Conservation (phyloP, 2,113 vertebrate genomes). For the Anser cygnoides region DNA sequence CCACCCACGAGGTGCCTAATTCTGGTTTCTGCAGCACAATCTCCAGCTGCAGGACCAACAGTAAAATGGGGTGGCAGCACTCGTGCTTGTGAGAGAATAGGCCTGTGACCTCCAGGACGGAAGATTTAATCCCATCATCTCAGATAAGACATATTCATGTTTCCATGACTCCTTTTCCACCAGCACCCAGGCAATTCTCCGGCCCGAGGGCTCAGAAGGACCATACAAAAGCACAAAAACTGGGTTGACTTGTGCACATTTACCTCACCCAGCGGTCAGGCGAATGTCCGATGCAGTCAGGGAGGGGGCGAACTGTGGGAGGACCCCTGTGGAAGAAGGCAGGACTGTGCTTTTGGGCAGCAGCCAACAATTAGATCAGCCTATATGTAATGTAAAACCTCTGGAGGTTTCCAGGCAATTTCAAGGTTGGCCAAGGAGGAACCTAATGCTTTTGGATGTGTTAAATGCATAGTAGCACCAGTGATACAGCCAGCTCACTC, state of each 20-base stretch:
- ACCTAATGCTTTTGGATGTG: not conserved
- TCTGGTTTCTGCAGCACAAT: not conserved
- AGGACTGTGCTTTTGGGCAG: not conserved
- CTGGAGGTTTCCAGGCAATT: not conserved
- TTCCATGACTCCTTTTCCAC: not conserved
- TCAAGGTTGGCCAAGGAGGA: not conserved
- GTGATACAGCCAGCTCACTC: not conserved
- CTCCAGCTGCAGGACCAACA: not conserved
- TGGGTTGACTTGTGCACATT: not conserved
- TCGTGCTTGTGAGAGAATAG: rapidly evolving
- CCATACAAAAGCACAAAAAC: not conserved
- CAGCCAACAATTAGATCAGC: not conserved
- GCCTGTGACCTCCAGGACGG: not conserved
- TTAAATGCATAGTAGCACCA: not conserved
- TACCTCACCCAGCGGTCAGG: not conserved
- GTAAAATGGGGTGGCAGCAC: not conserved
- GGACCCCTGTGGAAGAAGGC: not conserved
- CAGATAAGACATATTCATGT: not conserved
- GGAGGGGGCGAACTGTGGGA: not conserved
- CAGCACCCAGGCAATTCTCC: not conserved
- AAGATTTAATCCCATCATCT: not conserved
- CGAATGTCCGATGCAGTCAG: not conserved
- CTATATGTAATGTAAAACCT: not conserved
- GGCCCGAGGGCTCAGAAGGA: not conserved
- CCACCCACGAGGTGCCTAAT: not conserved